Evolutionary conservation across 2,888 invertebrate genomes (phyloP), one percentile per base, ranked within the genome.

Genomic region (Drosophila tripunctata): DNA sequence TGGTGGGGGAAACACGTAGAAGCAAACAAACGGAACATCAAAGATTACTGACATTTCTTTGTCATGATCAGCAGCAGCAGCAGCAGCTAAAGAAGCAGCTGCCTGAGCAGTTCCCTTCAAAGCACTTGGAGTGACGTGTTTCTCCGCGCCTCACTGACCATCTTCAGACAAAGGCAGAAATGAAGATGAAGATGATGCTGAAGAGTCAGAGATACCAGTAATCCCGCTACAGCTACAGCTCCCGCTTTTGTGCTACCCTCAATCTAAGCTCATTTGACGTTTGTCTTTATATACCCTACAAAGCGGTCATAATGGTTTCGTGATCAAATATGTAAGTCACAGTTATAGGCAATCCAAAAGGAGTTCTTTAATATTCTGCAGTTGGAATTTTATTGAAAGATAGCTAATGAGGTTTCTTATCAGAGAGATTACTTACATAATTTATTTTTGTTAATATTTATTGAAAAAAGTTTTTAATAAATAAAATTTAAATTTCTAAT

Each of bases 31-130:
- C 62, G 48, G 50, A 50, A 33, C 57, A 57, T 50, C 36, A 30
- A 36, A 36, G 41, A 52, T 72, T 48, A 48, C 66, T 62, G 69
- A 55, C 66, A 73, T 73, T 76, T 85, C 86, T 82, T 82, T 80
- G 83, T 85, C 76, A 67, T 64, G 65, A 78, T 75, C 60, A 57
- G 35, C 58, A 36, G 47, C 51, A 47, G 17, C 45, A 55, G n/a
- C 38, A 30, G 43, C 15, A 14, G 22, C 54, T 27, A 38, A 12
- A 40, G 51, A 31, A 44, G 40, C 22, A 3, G 44, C n/a, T 14
- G 35, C 12, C 22, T n/a, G 27, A 43, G 6, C 30, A 19, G 10
- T 8, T 27, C 27, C 27, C 27, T 27, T 27, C 27, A 38, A 22
- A 56, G 36, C 14, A 17, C 40, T 52, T 50, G 17, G 27, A 50